A percentile compares a stretch with the other conserved stretches of the same genome.
phyloP scores from a whole-genome alignment of 2,888 invertebrate species.

The Drosophila rellima region DNA sequence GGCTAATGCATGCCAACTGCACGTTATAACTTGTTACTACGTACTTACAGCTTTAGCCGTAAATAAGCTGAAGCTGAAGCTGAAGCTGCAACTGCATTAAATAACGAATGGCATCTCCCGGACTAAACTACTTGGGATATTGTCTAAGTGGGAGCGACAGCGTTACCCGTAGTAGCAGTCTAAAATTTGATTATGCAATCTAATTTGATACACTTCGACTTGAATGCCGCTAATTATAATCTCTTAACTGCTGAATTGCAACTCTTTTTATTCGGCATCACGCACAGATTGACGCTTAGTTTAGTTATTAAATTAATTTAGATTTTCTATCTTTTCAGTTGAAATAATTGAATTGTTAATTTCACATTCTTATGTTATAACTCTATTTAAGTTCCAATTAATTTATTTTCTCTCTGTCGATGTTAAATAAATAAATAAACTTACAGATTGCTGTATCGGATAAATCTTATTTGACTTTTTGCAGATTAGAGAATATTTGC shows the following conservation, averaged over 20 bases:
- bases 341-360: no score
- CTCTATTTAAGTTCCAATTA: no score
- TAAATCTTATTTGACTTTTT: no score
- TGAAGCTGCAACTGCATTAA: not conserved
- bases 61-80: slow-evolving; percentile 10
- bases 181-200: not conserved
- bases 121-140: not conserved
- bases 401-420: not conserved
- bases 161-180: not conserved
- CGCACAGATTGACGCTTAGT: no score
- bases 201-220: not conserved
- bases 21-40: slow-evolving; percentile 20
- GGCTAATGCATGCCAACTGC: slow-evolving; percentile 29
- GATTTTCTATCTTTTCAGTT: no score
- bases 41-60: slow-evolving; percentile 4
- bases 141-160: not conserved
- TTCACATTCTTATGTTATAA: no score
- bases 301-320: no score
- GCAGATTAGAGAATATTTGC: no score
- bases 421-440: not conserved
- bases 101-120: slow-evolving; percentile 5
- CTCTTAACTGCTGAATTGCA: no score
- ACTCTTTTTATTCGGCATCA: no score
- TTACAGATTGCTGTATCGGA: no score
- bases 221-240: not conserved